These are phyloP conservation scores for Tachysurus fulvidraco DNA, from an alignment of 2,113 vertebrate species.

Conservation along the genomic window DNA sequence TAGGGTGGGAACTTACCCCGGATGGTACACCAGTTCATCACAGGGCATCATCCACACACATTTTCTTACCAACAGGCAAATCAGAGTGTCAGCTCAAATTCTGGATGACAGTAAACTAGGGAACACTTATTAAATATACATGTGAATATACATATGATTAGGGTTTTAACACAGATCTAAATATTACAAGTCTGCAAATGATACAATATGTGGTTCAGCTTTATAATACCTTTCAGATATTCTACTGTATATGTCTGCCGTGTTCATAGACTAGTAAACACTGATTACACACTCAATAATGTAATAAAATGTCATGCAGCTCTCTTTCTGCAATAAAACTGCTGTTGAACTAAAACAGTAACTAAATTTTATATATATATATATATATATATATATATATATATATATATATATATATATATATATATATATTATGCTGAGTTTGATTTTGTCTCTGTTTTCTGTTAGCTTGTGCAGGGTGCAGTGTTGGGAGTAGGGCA, in stretches of 20 bases:
- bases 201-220: neutral
- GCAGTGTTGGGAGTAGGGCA: constrained; percentile 73
- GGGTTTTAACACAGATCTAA: neutral
- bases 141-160: neutral
- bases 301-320: neutral
- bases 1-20: neutral
- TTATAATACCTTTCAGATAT: neutral
- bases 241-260: neutral
- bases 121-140: neutral
- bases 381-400: too few relatives aligned
- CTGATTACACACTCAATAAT: neutral
- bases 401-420: too few relatives aligned
- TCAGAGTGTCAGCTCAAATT: neutral
- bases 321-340: neutral
- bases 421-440: too few relatives aligned
- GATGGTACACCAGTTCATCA: neutral
- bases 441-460: neutral
- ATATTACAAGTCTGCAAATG: neutral
- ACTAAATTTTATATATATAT: too few relatives aligned
- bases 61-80: neutral
- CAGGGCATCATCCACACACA: neutral
- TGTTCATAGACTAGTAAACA: neutral
- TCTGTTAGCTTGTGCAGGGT: constrained; percentile 66
- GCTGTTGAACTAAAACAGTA: too few relatives aligned
- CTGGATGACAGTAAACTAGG: neutral